Evolutionary conservation across 2,797 vertebrate species (phyloP).

Genomic region (Petrocephalus sullivani): DNA sequence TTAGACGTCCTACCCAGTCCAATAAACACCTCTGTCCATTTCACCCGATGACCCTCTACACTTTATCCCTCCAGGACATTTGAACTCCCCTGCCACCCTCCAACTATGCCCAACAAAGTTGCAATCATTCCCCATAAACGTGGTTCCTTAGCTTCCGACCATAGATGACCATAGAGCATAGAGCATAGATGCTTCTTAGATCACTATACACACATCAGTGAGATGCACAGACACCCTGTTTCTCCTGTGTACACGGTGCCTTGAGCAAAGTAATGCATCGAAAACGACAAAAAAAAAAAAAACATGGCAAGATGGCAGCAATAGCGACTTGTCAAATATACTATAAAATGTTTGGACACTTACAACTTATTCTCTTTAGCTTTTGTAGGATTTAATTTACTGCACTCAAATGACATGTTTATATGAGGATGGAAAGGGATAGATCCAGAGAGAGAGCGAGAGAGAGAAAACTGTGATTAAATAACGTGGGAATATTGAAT

Average conservation of each 20-base stretch:
- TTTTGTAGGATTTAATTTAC: neutral
- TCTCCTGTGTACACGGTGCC: neutral
- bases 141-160: neutral
- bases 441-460: neutral
- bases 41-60: neutral
- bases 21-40: neutral
- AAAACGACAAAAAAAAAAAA: neutral
- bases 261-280: neutral
- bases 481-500: neutral
- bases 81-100: neutral
- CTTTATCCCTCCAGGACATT: neutral
- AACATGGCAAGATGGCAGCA: neutral
- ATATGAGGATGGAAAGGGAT: neutral
- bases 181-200: neutral
- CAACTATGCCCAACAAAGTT: neutral
- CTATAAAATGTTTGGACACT: neutral
- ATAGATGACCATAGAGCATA: neutral
- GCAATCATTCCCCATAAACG: neutral
- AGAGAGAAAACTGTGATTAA: constrained; percentile 1
- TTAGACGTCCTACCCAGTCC: neutral
- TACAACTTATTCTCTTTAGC: neutral
- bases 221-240: neutral
- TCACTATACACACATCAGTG: neutral
- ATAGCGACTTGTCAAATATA: neutral
- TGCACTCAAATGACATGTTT: neutral